phyloP scores from a whole-genome alignment of 2,888 invertebrate genomes.

The Lutraria lutraria region DNA sequence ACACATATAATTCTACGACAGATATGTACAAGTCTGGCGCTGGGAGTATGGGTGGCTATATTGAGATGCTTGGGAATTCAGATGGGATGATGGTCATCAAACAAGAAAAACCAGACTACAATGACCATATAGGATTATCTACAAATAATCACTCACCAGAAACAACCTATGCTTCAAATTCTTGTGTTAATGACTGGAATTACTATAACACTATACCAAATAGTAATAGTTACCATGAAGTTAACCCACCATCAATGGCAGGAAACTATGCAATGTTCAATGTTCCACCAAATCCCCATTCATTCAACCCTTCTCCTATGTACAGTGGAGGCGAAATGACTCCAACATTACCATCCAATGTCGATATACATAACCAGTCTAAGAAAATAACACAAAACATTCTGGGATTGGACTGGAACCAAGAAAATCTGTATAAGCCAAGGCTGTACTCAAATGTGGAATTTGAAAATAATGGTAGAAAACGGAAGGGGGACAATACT shows the following conservation, averaged over 20 bases:
- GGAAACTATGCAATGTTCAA: conserved; percentile 18
- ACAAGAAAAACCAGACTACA: conserved; percentile 64
- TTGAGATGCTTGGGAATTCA: conserved; percentile 59
- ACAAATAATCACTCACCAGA: conserved; percentile 43
- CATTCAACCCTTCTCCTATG: conserved; percentile 17
- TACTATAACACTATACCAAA: conserved; percentile 52
- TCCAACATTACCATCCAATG: conserved; percentile 42
- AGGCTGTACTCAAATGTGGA: conserved; percentile 53
- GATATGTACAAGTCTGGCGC: conserved; percentile 52
- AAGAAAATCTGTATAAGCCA: conserved; percentile 60
- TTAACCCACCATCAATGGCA: background rate
- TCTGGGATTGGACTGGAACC: conserved; percentile 56
- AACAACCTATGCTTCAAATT: conserved; percentile 60
- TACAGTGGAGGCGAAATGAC: conserved; percentile 22
- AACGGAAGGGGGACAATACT: conserved; percentile 41
- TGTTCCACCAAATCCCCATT: conserved; percentile 3
- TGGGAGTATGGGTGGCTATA: conserved; percentile 51
- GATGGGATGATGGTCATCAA: conserved; percentile 55
- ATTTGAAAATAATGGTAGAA: conserved; percentile 44
- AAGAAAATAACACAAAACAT: conserved; percentile 66
- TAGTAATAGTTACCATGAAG: conserved; percentile 23
- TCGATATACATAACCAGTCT: conserved; percentile 65
- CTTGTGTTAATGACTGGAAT: conserved; percentile 67
- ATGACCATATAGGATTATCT: conserved; percentile 42
- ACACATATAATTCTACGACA: conserved; percentile 25